Base-by-base conservation (phyloP, 2,888 invertebrate genomes). In the Hanleya hanleyi region DNA sequence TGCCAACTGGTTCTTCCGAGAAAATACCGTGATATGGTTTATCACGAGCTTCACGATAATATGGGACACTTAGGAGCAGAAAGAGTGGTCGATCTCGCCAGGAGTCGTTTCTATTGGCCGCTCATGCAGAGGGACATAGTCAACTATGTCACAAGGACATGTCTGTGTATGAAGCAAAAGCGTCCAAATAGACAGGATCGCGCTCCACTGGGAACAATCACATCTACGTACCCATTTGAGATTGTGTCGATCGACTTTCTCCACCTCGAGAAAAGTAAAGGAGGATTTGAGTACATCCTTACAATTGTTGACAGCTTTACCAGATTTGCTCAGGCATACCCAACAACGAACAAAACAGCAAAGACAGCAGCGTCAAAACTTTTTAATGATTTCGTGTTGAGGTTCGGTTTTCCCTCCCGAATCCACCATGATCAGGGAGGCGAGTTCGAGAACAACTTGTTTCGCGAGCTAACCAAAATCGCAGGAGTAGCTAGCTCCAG, bases 31-130 rank as follows among this genome's bases (percentile, higher is more conserved):
- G 7, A 37, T 18, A 6, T 66, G 6, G 66, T 66, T 6, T 66
- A 38, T 29, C 9, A 41, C 7, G 66, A 66, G 26, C 66, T 66
- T 18, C 66, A 66, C 29, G 38, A 73, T 7, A 41, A 66, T 22
- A 66, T 38, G 37, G 41, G 66, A 66, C 37, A 41, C 18, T 37
- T 66, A 41, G 64, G 69, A 15, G 37, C 57, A 51, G 72, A 73
- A 18, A 26, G 69, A 38, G 61, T 61, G 29, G 0, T 64, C 0
- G 47, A 51, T 33, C 29, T 69, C 18, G 36, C 49, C 7, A 49
- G 61, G 26, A n/a, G 26, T 22, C 22, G 64, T 1, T 68, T 73
- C 26, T 69, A 64, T 35, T 73, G 73, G 69, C 64, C 37, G n/a
- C 37, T 41, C 6, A 69, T 69, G 41, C 26, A 66, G 18, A 41